A percentile compares a stretch with the other conserved stretches of the same genome.
phyloP scores from a whole-genome alignment of 2,888 invertebrate species.

The Philereme vetulata region DNA sequence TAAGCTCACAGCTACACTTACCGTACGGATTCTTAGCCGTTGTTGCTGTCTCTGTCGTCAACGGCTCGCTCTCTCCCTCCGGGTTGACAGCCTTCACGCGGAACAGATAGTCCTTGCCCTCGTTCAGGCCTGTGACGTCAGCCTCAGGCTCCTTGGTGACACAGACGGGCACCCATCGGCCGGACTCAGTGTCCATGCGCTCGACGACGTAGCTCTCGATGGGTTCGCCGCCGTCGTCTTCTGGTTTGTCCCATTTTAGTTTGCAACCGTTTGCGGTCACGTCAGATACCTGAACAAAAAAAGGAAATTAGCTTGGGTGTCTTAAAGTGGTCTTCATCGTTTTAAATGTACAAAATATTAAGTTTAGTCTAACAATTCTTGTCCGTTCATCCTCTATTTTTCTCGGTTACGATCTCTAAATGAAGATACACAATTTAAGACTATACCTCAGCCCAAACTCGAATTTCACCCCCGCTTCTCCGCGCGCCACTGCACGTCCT shows the following conservation, averaged over 20 bases:
- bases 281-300: conserved; percentile 85
- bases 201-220: conserved; percentile 97
- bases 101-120: conserved; percentile 99
- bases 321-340: too few species aligned
- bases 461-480: too few species aligned
- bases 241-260: conserved; percentile 97
- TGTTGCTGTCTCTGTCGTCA: conserved; percentile 94
- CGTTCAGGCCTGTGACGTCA: conserved; percentile 94
- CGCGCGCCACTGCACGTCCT: too few species aligned
- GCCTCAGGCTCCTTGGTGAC: conserved; percentile 89
- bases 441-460: too few species aligned
- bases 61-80: conserved; percentile 98
- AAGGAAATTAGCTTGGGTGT: neutral
- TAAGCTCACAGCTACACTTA: conserved; percentile 57
- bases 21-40: conserved; percentile 98
- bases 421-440: too few species aligned
- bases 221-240: conserved; percentile 98
- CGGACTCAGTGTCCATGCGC: conserved; percentile 96
- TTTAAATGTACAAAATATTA: too few species aligned
- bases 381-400: too few species aligned
- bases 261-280: conserved; percentile 96
- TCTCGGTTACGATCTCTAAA: too few species aligned
- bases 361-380: too few species aligned
- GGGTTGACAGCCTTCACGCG: conserved; percentile 98
- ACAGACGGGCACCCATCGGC: conserved; percentile 96